These are phyloP conservation scores for Cyanoliseus patagonus DNA, from an alignment of 2,113 vertebrate genomes.

Conservation along the genomic window DNA sequence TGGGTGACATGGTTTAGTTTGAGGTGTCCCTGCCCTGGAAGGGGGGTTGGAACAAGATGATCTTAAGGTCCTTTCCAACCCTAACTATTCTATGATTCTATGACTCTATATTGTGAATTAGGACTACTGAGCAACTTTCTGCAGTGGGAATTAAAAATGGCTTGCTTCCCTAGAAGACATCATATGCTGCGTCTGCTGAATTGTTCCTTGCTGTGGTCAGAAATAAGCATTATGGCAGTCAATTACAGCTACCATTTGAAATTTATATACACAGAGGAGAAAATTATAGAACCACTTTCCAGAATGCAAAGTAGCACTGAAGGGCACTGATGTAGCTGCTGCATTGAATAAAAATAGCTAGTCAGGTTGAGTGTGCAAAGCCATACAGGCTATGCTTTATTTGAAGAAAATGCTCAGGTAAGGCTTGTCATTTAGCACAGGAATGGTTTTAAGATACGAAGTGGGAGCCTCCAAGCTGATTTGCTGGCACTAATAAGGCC, in stretches of 20 bases:
- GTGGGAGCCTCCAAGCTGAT: neutral
- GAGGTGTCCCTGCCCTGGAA: too few species aligned
- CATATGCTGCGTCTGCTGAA: neutral
- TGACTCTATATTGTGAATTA: neutral
- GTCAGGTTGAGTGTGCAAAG: neutral
- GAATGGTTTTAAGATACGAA: neutral
- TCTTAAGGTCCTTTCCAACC: too few species aligned
- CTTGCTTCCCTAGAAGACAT: neutral
- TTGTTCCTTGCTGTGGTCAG: neutral
- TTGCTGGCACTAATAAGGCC: neutral
- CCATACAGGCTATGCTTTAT: neutral
- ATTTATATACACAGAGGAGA: neutral
- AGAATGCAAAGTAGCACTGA: neutral
- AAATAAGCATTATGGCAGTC: neutral
- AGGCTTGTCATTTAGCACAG: neutral
- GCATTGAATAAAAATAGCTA: neutral
- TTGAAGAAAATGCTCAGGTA: neutral
- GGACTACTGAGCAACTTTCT: neutral
- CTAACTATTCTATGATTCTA: too few species aligned
- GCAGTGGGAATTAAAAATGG: neutral
- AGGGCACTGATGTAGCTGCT: neutral
- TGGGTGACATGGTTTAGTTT: too few species aligned
- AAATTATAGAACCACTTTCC: neutral
- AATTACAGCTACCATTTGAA: neutral
- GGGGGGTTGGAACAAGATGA: too few species aligned